Percentiles rank a stretch among this genome's conserved stretches.
These are phyloP conservation scores for Agraylea sexmaculata DNA, from an alignment of 1,140 invertebrate species.

Conservation along the genomic window DNA sequence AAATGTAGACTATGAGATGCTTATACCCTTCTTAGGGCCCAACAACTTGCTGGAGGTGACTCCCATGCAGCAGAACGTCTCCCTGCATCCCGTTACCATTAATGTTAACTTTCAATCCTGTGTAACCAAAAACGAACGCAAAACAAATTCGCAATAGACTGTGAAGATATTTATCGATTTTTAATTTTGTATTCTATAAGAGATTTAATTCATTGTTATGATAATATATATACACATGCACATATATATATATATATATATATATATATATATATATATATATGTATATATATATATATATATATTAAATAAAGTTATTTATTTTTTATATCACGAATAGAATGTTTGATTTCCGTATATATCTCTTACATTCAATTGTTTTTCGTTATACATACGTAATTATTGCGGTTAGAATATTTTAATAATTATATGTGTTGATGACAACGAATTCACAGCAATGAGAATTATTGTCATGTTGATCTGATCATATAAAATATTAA, in stretches of 20 bases:
- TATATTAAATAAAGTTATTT: neutral
- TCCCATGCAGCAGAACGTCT: constrained; percentile 45
- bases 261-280: constrained; percentile 2
- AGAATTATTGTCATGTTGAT: no score
- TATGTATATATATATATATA: constrained; percentile 1
- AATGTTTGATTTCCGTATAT: no score
- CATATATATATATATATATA: constrained; percentile 3
- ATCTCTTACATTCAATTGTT: no score
- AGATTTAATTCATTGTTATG: neutral
- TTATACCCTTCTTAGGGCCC: constrained; percentile 57
- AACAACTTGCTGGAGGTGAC: constrained; percentile 44
- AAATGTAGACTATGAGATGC: constrained; percentile 66
- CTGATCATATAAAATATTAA: no score
- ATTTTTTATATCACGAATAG: no score
- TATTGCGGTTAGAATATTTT: no score
- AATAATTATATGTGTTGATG: no score
- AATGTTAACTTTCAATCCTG: constrained; percentile 65
- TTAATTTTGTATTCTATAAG: neutral
- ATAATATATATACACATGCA: neutral
- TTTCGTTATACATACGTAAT: no score
- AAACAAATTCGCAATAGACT: constrained; percentile 4
- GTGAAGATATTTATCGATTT: neutral
- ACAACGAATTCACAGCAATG: no score
- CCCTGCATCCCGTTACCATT: constrained; percentile 83
- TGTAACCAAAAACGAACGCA: constrained; percentile 11